phyloP scores from a whole-genome alignment of 2,888 invertebrate species.

The Tipula confusa region DNA sequence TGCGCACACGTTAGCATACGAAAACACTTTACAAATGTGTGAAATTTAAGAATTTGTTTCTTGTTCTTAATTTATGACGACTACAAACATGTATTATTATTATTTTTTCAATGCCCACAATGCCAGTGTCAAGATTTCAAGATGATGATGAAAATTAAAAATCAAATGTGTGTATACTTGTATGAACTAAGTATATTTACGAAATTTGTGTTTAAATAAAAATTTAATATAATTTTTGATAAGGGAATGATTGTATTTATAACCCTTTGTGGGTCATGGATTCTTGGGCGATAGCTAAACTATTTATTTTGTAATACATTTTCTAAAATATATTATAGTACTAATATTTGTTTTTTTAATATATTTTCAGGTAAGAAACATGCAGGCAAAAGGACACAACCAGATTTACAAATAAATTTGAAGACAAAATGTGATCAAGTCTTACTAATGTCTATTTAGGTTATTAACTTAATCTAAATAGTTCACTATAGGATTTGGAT shows the following conservation, averaged over 20 bases:
- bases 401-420: no score
- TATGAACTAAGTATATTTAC: background rate
- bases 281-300: background rate
- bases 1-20: background rate
- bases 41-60: background rate
- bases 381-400: no score
- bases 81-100: background rate
- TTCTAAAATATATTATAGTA: no score
- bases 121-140: conserved; percentile 3
- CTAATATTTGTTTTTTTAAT: background rate
- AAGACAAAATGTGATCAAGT: no score
- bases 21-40: background rate
- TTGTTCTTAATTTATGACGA: background rate
- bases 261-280: background rate
- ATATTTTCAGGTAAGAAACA: background rate
- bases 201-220: background rate
- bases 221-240: no score
- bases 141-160: background rate
- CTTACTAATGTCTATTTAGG: no score
- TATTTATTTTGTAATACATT: background rate
- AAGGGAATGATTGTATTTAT: background rate
- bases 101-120: conserved; percentile 15
- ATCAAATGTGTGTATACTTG: background rate
- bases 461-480: no score
- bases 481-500: no score